Evolutionary conservation across 2,888 invertebrate species (phyloP), one percentile per base, ranked within the genome.

Genomic region (Drosophila lutescens): DNA sequence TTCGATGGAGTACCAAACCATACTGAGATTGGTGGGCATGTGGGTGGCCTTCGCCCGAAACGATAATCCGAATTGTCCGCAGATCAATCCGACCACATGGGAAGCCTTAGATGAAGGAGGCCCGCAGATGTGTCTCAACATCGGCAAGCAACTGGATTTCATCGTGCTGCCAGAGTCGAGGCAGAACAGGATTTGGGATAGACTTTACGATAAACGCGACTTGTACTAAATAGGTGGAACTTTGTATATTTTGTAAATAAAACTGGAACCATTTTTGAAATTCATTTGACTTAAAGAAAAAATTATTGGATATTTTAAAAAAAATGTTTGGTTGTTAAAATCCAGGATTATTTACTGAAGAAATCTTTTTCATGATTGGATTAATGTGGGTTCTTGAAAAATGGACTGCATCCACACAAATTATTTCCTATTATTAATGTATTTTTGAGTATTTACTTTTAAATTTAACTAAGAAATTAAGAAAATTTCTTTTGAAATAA

Each of bases 121-220:
- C 2, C 17, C 56, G 0, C 56, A 60, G 6, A 81, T 43, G 55
- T 91, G 91, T 54, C 56, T 90, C 0, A 91, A 91, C 46, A 90
- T 91, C 46, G 71, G 87, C 4, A 70, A 78, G 9, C 67, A 77
- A 4, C 60, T 91, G 20, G 61, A 80, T 50, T 84, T 90, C 47
- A 82, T 90, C 10, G 78, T 86, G 41, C 77, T 91, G 38, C 91
- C 92, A 10, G 91, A 92, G 63, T 68, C 72, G 4, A 73, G 82
- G 7, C 89, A 90, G 55, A 66, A 91, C 2, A 61, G 79, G 41
- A 60, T 89, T 15, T 92, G 92, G 91, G 86, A 91, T 58, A 85
- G 76, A 56, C 68, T 91, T 30, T 91, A 91, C 62, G 69, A 70
- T 2, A 76, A 78, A 7, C 50, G 67, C 4, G 74, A 60, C 32